Evolutionary conservation across 2,797 vertebrate genomes (phyloP), one percentile per base, ranked within the genome.

Genomic region (Lepus oiostolus): DNA sequence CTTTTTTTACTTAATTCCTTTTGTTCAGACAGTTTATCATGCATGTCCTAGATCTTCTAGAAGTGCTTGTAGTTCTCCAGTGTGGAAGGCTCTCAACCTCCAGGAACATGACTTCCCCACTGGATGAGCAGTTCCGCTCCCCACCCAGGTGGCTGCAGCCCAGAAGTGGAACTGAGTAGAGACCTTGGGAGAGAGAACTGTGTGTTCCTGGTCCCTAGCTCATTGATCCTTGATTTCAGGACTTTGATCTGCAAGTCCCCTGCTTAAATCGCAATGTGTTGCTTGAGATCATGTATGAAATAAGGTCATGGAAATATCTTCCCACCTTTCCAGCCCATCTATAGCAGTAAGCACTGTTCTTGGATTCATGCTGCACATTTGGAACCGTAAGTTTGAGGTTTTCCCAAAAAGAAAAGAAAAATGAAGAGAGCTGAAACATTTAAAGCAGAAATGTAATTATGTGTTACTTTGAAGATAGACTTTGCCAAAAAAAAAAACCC

Each of bases 381-480:
- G 12, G 75, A 32, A 35, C 28, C 35, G 10, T 47, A 77, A 91
- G 38, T 70, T 32, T 58, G 84, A 68, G 42, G 26, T 32, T 85
- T 92, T 62, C 58, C 58, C 63, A 67, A 77, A 50, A 83, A 58
- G 50, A 63, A 63, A 62, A 60, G 32, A 24, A 68, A 93, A 88
- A 74, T 54, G 62, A 81, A n/a, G 80, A 63, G 58, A 90, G 81
- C 62, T 22, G 52, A 65, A 79, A 54, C 50, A 30, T 35, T 72
- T 28, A 79, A 71, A 80, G 16, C n/a, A 85, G 54, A 81, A 80
- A 84, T 84, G 19, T 63, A 79, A 77, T 94, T 58, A 65, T 75
- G 16, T 68, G 26, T 76, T 63, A 50, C 30, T 77, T 68, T 91
- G 47, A 95, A 83, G 42, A 83, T 47, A n/a, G 21, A 50, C 30